These are phyloP conservation scores for Amiota communis DNA, from an alignment of 2,888 invertebrate species.

Conservation along the genomic window DNA sequence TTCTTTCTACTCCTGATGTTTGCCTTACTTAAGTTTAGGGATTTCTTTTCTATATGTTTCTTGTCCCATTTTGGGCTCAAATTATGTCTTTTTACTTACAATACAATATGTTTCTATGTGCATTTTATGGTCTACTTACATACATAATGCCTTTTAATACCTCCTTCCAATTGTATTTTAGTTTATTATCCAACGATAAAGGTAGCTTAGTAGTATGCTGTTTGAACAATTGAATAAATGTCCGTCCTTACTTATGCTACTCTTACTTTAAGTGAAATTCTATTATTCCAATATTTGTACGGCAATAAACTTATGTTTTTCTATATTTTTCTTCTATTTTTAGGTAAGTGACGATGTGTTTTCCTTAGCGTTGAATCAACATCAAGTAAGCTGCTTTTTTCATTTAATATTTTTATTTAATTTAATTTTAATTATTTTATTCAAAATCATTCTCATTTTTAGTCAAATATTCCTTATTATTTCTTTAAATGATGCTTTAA, in stretches of 20 bases:
- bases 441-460: conserved; percentile 17
- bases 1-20: not conserved
- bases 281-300: conserved; percentile 19
- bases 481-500: too few relatives aligned
- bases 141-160: not conserved
- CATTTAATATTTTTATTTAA: conserved; percentile 40
- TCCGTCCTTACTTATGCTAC: not conserved
- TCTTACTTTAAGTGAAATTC: not conserved
- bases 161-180: not conserved
- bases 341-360: conserved; percentile 70
- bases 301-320: conserved; percentile 18
- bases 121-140: conserved; percentile 14
- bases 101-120: conserved; percentile 12
- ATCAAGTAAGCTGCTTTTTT: conserved; percentile 61
- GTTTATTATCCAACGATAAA: conserved; percentile 5
- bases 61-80: not conserved
- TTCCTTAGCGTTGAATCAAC: conserved; percentile 68
- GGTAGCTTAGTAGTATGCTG: conserved; percentile 18
- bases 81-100: conserved; percentile 1
- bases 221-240: not conserved
- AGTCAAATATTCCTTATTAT: too few relatives aligned
- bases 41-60: not conserved
- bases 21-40: not conserved
- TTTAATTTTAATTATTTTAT: conserved; percentile 11
- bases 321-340: conserved; percentile 21